Evolutionary conservation across 1,140 invertebrate genomes (phyloP), one percentile per base, ranked within the genome.

Genomic region (Drosophila burlai): DNA sequence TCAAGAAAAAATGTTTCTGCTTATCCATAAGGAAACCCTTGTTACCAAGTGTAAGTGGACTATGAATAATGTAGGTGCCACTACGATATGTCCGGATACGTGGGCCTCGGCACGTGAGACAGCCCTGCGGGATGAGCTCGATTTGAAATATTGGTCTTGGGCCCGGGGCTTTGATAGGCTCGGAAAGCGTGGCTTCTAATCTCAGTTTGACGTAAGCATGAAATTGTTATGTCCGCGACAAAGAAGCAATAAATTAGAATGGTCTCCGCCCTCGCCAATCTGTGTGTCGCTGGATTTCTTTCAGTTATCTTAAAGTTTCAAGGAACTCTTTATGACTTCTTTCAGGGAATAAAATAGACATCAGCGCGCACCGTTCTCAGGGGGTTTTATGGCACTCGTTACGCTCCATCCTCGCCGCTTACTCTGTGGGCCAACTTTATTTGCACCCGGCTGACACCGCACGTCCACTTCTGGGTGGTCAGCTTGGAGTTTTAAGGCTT

Each of bases 391-490:
- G 80, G 58, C 55, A 42, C 52, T 75, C 60, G 66, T 64, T 76
- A 69, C 43, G 80, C 61, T 62, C 63, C 57, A 64, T 55, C 58
- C 50, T 54, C 26, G 57, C 61, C 82, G 75, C 62, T 89, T 87
- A 72, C 84, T 71, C 61, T 80, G 80, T 76, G 80, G 73, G 66
- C 55, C 61, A 81, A 72, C 82, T 86, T 80, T 71, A 89, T 77
- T 80, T 83, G 69, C 83, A 73, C 69, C 50, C 68, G 65, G 36
- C 59, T 87, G 76, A 76, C 80, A 69, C 54, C 58, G 68, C 83
- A 87, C 84, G 83, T 29, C 45, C 15, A 36, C 42, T 64, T 46
- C 40, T 87, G 80, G 72, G 80, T 83, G 84, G 76, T 89, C 84
- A 81, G 72, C 68, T 55, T 76, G 76, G 68, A 62, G 65, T 76